Conservation (phyloP, 1,140 invertebrate genomes). For the Neodiprion virginianus region DNA sequence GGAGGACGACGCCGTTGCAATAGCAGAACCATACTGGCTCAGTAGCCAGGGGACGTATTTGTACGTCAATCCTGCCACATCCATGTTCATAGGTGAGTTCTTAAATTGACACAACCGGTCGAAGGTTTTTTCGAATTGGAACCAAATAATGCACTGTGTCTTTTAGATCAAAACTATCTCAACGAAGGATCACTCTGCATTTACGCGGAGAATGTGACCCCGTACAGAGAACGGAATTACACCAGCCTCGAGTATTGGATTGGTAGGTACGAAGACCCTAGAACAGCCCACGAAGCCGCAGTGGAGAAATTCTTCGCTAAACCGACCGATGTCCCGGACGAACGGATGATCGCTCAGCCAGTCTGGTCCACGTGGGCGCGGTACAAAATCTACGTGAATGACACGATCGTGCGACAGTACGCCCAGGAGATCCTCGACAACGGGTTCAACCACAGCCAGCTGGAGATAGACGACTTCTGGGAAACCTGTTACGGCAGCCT, state of each 20-base stretch:
- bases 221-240: constrained; percentile 51
- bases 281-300: constrained; percentile 66
- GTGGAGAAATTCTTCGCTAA: constrained; percentile 63
- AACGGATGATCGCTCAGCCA: constrained; percentile 72
- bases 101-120: too few species aligned
- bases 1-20: constrained; percentile 8
- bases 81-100: constrained; percentile 27
- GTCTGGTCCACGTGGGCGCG: constrained; percentile 90
- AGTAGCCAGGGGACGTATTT: constrained; percentile 31
- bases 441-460: constrained; percentile 75
- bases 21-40: constrained; percentile 36
- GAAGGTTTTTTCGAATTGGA: too few species aligned
- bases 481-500: constrained; percentile 83
- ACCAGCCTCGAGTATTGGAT: constrained; percentile 64
- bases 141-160: not conserved
- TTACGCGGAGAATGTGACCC: constrained; percentile 58
- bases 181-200: constrained; percentile 60
- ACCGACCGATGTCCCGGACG: constrained; percentile 70
- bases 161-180: constrained; percentile 64
- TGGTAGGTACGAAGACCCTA: constrained; percentile 64
- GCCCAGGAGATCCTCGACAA: constrained; percentile 70
- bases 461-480: constrained; percentile 89
- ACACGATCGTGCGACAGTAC: constrained; percentile 70
- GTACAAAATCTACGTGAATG: constrained; percentile 71
- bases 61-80: constrained; percentile 24